Percentiles rank a stretch among this genome's conserved stretches.
These are phyloP conservation scores for Cheumatopsyche charites DNA, from an alignment of 1,140 invertebrate genomes.

Conservation along the genomic window DNA sequence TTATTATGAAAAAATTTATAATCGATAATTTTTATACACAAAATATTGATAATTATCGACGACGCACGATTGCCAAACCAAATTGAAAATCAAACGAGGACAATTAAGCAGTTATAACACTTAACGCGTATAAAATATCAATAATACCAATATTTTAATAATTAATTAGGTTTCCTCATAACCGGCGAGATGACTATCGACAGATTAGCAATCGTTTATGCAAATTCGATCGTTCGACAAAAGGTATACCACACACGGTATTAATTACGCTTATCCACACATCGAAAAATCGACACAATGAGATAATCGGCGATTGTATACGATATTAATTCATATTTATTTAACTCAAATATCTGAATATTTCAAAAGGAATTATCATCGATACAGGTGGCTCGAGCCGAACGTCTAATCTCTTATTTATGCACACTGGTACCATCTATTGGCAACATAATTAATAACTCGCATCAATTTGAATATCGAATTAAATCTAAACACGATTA, in stretches of 20 bases:
- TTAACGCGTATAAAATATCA: conserved; percentile 11
- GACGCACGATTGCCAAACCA: conserved; percentile 2
- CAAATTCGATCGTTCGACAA: background rate
- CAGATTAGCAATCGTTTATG: conserved; percentile 16
- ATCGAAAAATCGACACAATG: no score
- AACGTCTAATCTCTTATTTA: conserved; percentile 11
- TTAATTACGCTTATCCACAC: background rate
- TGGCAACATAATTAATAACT: conserved; percentile 15
- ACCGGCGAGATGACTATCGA: background rate
- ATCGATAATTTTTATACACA: no score
- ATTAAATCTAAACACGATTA: no score
- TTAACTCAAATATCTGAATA: background rate
- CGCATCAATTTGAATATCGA: conserved; percentile 4
- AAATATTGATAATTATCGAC: background rate
- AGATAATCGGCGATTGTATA: no score
- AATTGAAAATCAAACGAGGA: background rate
- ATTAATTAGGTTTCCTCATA: conserved; percentile 15
- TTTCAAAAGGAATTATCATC: background rate
- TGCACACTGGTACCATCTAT: conserved; percentile 12
- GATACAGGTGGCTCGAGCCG: conserved; percentile 4
- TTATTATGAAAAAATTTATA: no score
- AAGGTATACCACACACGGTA: background rate
- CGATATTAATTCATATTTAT: background rate
- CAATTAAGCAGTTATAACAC: background rate
- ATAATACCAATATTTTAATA: conserved; percentile 15